phyloP scores from a whole-genome alignment of 2,113 vertebrate genomes.

The Alaudala cheleensis region DNA sequence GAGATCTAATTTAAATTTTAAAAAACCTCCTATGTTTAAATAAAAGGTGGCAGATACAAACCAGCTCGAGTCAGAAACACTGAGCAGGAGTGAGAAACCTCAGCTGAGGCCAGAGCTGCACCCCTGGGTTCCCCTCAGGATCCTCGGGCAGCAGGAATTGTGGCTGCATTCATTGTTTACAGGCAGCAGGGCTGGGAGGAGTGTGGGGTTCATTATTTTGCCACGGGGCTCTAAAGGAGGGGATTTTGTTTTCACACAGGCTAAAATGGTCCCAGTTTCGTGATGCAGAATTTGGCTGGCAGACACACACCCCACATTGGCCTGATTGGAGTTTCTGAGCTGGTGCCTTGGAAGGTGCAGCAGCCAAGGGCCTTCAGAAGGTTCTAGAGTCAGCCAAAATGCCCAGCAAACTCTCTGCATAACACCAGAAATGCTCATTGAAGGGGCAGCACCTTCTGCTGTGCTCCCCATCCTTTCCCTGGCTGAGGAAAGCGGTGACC shows the following conservation, averaged over 20 bases:
- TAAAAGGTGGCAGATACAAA: conserved; percentile 39
- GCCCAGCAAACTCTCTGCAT: background rate
- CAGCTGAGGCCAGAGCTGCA: background rate
- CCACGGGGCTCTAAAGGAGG: background rate
- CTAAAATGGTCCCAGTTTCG: background rate
- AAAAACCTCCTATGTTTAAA: conserved; percentile 57
- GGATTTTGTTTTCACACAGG: background rate
- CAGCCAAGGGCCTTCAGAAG: background rate
- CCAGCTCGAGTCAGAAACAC: conserved; percentile 14
- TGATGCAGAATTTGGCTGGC: background rate
- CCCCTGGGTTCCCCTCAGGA: accelerated
- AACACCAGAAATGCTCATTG: background rate
- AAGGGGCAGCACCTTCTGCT: background rate
- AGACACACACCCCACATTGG: accelerated
- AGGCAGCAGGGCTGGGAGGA: background rate
- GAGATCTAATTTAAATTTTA: conserved; percentile 67
- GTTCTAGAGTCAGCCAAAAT: background rate
- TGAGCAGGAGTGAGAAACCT: background rate
- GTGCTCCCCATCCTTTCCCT: background rate
- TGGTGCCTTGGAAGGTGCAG: background rate
- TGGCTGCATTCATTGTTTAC: background rate
- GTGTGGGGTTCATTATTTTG: background rate
- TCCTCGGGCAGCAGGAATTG: background rate
- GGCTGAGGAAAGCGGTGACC: conserved; percentile 11
- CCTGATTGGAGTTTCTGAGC: background rate